Evolutionary conservation across 1,140 invertebrate genomes (phyloP), one percentile per base, ranked within the genome.

Genomic region (Nixonia krombeini): DNA sequence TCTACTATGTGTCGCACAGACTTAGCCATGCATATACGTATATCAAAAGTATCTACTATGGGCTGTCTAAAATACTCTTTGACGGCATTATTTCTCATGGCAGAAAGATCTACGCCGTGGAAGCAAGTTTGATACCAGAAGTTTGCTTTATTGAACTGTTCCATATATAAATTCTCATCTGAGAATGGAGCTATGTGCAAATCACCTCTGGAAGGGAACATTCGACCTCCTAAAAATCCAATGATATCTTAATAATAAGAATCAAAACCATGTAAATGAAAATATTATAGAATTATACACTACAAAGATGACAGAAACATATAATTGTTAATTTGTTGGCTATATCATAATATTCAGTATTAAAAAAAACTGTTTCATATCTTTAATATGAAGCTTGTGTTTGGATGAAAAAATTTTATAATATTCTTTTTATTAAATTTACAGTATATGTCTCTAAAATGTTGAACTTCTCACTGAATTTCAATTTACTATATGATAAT

Each of bases 111-210:
- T 18, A 99, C 96, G 15, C 97, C 97, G 86, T 99, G 96, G 86
- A 99, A 99, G 83, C 94, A 95, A 26, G 96, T 94, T 85, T 99
- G 97, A 82, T 96, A 94, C 97, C 97, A 99, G 84, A 99, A 99
- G 80, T 98, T 98, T 0, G 96, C 96, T 87, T 99, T 99, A 75
- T 96, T 97, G 73, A 95, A 96, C 81, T 99, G 97, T 85, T 99
- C 98, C 91, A 98, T 97, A 78, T 96, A 99, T 4, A 99, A 88
- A 35, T 95, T 92, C 85, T 99, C 97, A 85, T 99, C 98, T 46
- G 94, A 96, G 80, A 99, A 99, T 1, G 98, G 97, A n/a, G 96
- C 96, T 78, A 99, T 93, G 75, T 99, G 97, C 7, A 99, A 85
- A 86, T 99, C 96, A 40, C 97, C 97, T 81, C 94, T 89, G 1